These are phyloP conservation scores for Lasioglossum figueresi DNA, from an alignment of 2,888 invertebrate species.

Conservation along the genomic window DNA sequence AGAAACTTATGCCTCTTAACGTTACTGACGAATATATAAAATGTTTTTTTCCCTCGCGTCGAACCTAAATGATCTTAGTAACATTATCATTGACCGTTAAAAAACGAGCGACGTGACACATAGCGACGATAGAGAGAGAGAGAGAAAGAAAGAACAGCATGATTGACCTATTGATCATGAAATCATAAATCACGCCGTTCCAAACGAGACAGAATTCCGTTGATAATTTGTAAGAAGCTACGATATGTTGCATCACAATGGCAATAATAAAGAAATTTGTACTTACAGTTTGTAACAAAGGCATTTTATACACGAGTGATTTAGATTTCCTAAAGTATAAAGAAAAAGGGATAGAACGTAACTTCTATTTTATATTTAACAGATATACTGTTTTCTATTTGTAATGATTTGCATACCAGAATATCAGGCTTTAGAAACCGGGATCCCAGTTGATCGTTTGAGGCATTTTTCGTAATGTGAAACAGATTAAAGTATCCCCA, in stretches of 20 bases:
- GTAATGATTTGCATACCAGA: conserved; percentile 24
- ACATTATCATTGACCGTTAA: conserved; percentile 1
- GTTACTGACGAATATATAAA: conserved; percentile 6
- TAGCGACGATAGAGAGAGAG: not conserved
- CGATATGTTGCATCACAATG: conserved; percentile 41
- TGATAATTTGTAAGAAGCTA: conserved; percentile 37
- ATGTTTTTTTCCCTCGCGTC: not conserved
- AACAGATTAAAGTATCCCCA: conserved; percentile 93
- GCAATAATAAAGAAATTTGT: conserved; percentile 80
- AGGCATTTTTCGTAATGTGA: conserved; percentile 87
- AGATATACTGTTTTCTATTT: conserved; percentile 3
- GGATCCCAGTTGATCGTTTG: conserved; percentile 93
- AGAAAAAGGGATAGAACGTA: conserved; percentile 9
- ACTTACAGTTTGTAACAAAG: conserved; percentile 72
- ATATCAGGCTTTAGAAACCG: conserved; percentile 86
- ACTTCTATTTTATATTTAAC: conserved; percentile 27
- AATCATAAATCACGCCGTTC: not conserved
- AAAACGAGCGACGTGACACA: not conserved
- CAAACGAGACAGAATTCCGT: conserved; percentile 13
- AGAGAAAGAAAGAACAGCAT: not conserved
- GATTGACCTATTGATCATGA: not conserved
- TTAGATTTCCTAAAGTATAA: conserved; percentile 24
- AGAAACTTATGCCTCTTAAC: conserved; percentile 88
- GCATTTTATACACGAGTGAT: conserved; percentile 50
- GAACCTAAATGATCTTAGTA: not conserved